Evolutionary conservation across 2,888 invertebrate species (phyloP), one percentile per base, ranked within the genome.

Genomic region (Volucella zonaria): DNA sequence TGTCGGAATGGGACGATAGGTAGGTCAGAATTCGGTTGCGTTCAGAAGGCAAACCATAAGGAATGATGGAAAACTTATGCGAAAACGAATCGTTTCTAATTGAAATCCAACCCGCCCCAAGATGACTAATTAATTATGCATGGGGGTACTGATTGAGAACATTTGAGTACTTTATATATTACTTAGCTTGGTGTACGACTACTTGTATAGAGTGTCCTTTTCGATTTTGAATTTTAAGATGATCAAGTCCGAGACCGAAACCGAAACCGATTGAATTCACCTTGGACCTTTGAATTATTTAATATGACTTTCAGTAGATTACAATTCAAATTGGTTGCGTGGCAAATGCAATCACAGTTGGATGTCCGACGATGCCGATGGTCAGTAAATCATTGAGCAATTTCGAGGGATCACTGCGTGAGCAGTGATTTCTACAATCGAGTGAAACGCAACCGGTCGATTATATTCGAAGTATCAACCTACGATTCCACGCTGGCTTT

Each of bases 41-140:
- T 11, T 38, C 10, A 14, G 14, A 10, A 14, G 42, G 52, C 51
- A 49, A 64, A 49, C 42, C 42, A 61, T 43, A 51, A 12, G 10
- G 51, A 66, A 56, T 78, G 71, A 73, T 68, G 73, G 82, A 58
- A 82, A 82, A 82, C 68, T 82, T 79, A 75, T 80, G 71, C 80
- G 68, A 68, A 75, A 43, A 31, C 31, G 31, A 31, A 31, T 58
- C 79, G 52, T 51, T 54, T 49, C 71, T 77, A 77, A 82, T 82
- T 82, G 82, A 77, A 77, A 67, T 58, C 76, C 61, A 61, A 49
- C 62, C 62, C 23, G 31, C 15, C 59, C 81, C 64, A 51, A 68
- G 61, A 68, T 66, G 74, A 74, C 77, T 78, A 67, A 82, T 77
- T 77, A 51, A 62, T 79, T 83, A 83, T 83, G 79, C 73, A 80